phyloP scores from a whole-genome alignment of 2,113 vertebrate genomes.

The Tricholaema leucomelas region DNA sequence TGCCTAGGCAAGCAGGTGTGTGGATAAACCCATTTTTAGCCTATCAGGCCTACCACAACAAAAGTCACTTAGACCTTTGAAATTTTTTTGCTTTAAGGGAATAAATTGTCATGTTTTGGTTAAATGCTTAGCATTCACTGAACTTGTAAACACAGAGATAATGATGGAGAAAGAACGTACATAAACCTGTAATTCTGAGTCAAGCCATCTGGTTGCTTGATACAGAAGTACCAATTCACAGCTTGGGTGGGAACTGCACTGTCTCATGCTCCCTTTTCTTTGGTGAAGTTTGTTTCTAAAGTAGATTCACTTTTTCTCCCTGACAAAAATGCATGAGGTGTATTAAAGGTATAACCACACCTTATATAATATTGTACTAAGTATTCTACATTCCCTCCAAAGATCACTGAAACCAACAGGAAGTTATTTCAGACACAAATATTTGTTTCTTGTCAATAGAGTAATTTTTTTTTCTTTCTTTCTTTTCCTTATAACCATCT shows the following conservation, averaged over 20 bases:
- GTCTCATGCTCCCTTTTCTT: slow-evolving; percentile 42
- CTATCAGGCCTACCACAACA: too few species aligned
- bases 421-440: background rate
- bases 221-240: slow-evolving; percentile 20
- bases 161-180: background rate
- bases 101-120: background rate
- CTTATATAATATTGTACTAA: background rate
- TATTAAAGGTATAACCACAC: background rate
- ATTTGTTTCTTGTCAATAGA: background rate
- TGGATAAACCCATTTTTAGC: too few species aligned
- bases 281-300: slow-evolving; percentile 9
- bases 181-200: background rate
- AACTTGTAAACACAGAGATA: background rate
- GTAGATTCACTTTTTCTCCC: background rate
- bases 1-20: too few species aligned
- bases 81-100: background rate
- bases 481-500: background rate
- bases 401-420: background rate
- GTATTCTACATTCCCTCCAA: background rate
- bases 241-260: slow-evolving; percentile 16
- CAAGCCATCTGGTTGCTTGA: background rate
- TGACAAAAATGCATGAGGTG: background rate
- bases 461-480: background rate
- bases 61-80: background rate
- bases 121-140: background rate